Evolutionary conservation across 2,888 invertebrate species (phyloP).

Genomic region (Agriopis marginaria): DNA sequence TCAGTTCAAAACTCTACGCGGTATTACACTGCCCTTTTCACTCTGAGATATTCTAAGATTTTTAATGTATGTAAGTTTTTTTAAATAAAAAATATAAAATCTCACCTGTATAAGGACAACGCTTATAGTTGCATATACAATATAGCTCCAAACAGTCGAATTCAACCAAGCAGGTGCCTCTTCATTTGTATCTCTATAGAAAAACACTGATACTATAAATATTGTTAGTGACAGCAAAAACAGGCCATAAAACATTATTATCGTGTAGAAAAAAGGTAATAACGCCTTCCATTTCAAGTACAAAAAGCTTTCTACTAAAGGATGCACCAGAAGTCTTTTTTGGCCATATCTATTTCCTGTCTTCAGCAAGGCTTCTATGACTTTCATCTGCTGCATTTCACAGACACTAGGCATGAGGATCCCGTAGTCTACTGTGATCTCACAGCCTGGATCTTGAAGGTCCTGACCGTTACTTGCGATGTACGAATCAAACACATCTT

Average conservation of each 20-base stretch:
- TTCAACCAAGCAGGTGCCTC: conserved; percentile 62
- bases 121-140: conserved; percentile 69
- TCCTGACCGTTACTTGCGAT: conserved; percentile 78
- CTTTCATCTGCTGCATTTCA: conserved; percentile 84
- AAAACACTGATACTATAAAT: conserved; percentile 79
- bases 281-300: conserved; percentile 86
- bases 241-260: conserved; percentile 78
- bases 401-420: conserved; percentile 76
- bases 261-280: conserved; percentile 82
- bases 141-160: conserved; percentile 68
- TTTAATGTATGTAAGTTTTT: too few species aligned
- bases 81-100: not conserved
- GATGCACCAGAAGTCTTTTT: conserved; percentile 82
- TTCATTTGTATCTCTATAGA: conserved; percentile 72
- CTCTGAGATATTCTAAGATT: too few species aligned
- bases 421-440: conserved; percentile 81
- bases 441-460: conserved; percentile 66
- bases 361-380: conserved; percentile 83
- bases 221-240: conserved; percentile 82
- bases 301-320: conserved; percentile 85
- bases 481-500: conserved; percentile 82
- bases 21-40: too few species aligned
- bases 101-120: conserved; percentile 77
- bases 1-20: too few species aligned
- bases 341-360: conserved; percentile 82